Conservation (phyloP, 92 coral and sea anemone genomes). For the Meandrina meandrites region DNA sequence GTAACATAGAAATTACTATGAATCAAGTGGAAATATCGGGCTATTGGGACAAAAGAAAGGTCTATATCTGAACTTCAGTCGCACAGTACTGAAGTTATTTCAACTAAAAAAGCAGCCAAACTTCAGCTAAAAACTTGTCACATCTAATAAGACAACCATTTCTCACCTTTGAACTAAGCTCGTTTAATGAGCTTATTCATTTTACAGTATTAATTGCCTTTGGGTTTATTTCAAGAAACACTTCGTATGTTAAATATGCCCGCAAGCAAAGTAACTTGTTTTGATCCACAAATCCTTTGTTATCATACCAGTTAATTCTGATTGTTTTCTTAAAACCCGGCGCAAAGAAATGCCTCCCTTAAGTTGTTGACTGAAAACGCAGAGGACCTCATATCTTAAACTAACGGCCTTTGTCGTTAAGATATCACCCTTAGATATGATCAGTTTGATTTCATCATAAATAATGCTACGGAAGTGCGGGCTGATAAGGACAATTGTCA, state of each 20-base stretch:
- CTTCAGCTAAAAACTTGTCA: neutral
- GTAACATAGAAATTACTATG: neutral
- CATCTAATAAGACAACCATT: neutral
- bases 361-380: neutral
- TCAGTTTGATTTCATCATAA: neutral
- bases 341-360: neutral
- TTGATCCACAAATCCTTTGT: slow-evolving; percentile 24
- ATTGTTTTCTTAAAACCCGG: slow-evolving; percentile 17
- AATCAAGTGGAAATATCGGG: neutral
- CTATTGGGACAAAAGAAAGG: neutral
- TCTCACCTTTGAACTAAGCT: neutral
- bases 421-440: neutral
- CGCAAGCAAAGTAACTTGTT: slow-evolving; percentile 27
- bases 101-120: neutral
- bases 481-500: neutral
- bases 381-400: neutral
- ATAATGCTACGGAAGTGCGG: slow-evolving; percentile 1
- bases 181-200: neutral
- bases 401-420: neutral
- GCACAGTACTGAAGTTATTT: neutral
- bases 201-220: slow-evolving; percentile 1
- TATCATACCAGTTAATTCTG: neutral
- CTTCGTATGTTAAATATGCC: slow-evolving; percentile 25
- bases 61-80: neutral
- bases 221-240: slow-evolving; percentile 3